Evolutionary conservation across 1,140 invertebrate species (phyloP).

Genomic region (Oppia nitens): DNA sequence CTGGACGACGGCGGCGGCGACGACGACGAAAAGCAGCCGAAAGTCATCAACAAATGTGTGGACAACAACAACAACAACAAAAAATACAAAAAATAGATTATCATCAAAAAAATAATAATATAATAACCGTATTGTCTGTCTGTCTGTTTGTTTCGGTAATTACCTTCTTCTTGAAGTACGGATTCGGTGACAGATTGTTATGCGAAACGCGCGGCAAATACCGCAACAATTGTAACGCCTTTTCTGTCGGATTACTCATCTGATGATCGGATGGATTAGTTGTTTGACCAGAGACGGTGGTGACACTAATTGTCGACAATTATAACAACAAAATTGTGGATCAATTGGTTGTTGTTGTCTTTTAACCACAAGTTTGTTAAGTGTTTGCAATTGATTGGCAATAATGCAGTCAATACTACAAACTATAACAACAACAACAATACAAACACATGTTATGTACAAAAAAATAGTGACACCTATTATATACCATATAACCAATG

Average conservation of each 20-base stretch:
- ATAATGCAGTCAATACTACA: no score
- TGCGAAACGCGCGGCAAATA: constrained; percentile 19
- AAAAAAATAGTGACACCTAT: no score
- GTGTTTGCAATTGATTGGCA: no score
- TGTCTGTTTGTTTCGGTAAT: not conserved
- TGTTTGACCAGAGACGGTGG: no score
- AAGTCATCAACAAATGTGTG: not conserved
- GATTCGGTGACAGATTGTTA: constrained; percentile 17
- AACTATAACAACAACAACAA: no score
- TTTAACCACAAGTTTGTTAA: no score
- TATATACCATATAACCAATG: no score
- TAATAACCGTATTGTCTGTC: not conserved
- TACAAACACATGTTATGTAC: no score
- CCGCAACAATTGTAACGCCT: constrained; percentile 18
- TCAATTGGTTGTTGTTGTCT: no score
- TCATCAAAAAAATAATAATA: not conserved
- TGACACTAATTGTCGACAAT: no score
- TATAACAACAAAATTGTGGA: no score
- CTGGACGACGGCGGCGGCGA: not conserved
- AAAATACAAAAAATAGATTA: constrained; percentile 2
- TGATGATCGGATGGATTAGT: no score
- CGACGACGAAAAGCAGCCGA: not conserved
- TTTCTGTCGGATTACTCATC: constrained; percentile 15
- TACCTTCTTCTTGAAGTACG: constrained; percentile 12
- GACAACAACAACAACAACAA: not conserved